A percentile compares a stretch with the other conserved stretches of the same genome.
Evolutionary conservation across 2,797 vertebrate species (phyloP).

Genomic region (Carcharodon carcharias): DNA sequence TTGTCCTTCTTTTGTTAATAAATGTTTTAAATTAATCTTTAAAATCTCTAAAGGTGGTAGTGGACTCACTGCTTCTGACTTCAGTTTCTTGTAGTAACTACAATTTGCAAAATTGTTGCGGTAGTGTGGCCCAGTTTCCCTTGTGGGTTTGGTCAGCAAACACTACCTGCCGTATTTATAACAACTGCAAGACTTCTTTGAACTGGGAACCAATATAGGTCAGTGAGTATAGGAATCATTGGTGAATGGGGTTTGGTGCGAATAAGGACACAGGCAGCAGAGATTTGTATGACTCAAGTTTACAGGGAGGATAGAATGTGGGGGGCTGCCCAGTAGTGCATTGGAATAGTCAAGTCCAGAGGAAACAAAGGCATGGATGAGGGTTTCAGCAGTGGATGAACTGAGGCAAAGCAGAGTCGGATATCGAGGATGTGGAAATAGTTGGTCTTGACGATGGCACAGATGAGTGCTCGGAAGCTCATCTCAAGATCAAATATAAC

Average conservation of each 20-base stretch:
- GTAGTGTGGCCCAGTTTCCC: no score
- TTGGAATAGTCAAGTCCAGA: background rate
- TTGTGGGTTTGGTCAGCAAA: no score
- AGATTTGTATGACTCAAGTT: background rate
- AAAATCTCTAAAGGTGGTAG: no score
- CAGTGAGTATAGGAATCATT: background rate
- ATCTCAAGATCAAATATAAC: background rate
- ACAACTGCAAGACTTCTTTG: background rate
- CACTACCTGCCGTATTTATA: no score
- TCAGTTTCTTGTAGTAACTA: no score
- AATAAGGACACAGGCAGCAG: background rate
- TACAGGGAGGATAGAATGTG: background rate
- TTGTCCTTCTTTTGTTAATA: no score
- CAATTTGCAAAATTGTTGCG: no score
- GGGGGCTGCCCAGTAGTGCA: background rate
- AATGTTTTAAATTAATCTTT: no score
- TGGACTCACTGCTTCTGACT: no score
- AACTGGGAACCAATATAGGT: background rate
- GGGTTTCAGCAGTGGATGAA: background rate
- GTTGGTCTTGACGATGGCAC: background rate
- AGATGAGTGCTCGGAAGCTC: no score
- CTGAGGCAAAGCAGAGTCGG: background rate
- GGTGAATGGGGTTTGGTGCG: background rate
- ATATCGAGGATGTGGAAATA: background rate
- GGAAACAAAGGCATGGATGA: background rate